Conservation (phyloP, 2,888 invertebrate genomes). For the Pecten maximus region DNA sequence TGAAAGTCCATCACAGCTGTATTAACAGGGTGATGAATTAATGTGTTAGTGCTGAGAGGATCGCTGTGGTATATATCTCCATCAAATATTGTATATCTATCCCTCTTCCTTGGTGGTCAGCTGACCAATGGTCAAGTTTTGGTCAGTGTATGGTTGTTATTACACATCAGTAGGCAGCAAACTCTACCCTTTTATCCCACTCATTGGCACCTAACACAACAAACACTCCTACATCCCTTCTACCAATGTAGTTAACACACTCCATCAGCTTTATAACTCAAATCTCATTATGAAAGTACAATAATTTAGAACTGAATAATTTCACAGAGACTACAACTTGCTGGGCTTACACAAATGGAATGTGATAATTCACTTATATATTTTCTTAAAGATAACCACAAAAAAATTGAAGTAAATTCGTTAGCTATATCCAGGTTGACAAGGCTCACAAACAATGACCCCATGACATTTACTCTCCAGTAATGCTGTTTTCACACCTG, state of each 20-base stretch:
- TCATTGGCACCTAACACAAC: background rate
- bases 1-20: background rate
- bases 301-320: background rate
- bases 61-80: background rate
- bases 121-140: constrained; percentile 14
- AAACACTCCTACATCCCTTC: background rate
- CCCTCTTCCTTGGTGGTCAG: constrained; percentile 18
- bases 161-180: background rate
- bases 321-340: background rate
- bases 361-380: too few relatives aligned
- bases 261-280: background rate
- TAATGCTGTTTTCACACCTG: background rate
- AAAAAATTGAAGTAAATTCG: too few relatives aligned
- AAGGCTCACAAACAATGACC: too few relatives aligned
- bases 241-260: background rate
- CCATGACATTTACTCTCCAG: background rate
- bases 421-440: too few relatives aligned
- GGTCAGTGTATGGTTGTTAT: background rate
- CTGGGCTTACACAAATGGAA: background rate
- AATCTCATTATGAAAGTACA: background rate
- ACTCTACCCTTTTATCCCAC: background rate
- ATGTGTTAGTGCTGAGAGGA: background rate
- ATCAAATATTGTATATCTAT: background rate
- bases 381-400: too few relatives aligned
- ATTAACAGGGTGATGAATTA: background rate